Percentiles rank a stretch among this genome's conserved stretches.
Conservation (phyloP, 2,888 invertebrate genomes). For the Carpatolechia fugitivella region DNA sequence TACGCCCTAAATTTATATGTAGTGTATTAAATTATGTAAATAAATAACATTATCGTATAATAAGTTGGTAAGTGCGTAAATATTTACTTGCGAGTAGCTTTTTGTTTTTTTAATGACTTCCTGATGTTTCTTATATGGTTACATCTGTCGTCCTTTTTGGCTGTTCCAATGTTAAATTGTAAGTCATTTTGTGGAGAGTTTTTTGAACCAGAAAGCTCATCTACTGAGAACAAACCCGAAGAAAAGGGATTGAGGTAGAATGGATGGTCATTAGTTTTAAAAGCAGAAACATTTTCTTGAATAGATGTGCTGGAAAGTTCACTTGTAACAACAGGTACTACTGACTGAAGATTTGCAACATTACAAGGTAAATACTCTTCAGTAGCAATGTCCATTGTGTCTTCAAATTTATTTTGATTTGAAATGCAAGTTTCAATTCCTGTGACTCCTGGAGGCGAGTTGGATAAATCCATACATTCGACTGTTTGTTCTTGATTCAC, state of each 20-base stretch:
- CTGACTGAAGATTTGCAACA: neutral
- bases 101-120: neutral
- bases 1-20: no score
- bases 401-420: neutral
- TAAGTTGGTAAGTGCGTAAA: neutral
- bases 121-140: neutral
- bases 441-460: neutral
- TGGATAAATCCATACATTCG: neutral
- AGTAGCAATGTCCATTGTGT: neutral
- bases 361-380: neutral
- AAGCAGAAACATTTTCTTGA: no score
- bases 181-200: neutral
- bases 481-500: neutral
- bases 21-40: no score
- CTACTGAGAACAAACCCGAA: neutral
- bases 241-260: neutral
- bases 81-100: neutral
- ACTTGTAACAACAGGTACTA: no score
- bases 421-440: neutral
- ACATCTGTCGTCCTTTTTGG: neutral
- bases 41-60: no score
- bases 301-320: no score
- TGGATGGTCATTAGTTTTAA: no score
- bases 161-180: neutral
- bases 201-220: neutral